These are phyloP conservation scores for Heterodera schachtii DNA, from an alignment of 1,140 invertebrate genomes.

Conservation along the genomic window DNA sequence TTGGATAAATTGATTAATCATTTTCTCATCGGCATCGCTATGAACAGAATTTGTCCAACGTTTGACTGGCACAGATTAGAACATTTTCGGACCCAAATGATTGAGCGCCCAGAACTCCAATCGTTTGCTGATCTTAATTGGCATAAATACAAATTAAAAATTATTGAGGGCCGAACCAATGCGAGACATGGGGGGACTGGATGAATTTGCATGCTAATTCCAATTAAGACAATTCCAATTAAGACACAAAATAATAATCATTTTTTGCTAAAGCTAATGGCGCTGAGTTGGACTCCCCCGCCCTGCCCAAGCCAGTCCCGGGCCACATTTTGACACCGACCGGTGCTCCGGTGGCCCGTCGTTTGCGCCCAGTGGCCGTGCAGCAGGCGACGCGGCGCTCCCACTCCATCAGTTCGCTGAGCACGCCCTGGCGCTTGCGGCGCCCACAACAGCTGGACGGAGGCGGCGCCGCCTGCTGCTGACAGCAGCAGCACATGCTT, in stretches of 20 bases:
- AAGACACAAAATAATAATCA: too few species aligned
- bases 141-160: too few species aligned
- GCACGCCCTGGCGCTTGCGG: slow-evolving; percentile 12
- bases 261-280: too few species aligned
- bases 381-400: slow-evolving; percentile 20
- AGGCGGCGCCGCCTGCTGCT: background rate
- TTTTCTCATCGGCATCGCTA: background rate
- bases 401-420: slow-evolving; percentile 14
- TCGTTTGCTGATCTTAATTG: background rate
- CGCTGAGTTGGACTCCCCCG: too few species aligned
- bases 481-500: slow-evolving; percentile 20
- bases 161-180: too few species aligned
- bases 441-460: slow-evolving; percentile 19
- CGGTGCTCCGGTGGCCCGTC: background rate
- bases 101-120: background rate
- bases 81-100: background rate
- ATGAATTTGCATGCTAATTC: too few species aligned
- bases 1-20: background rate
- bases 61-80: background rate
- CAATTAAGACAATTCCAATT: too few species aligned
- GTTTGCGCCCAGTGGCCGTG: slow-evolving; percentile 19
- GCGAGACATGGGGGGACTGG: too few species aligned
- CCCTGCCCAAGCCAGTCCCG: too few species aligned
- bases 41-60: background rate
- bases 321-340: background rate